phyloP scores from a whole-genome alignment of 64 coral and sea anemone genomes.

The Acropora yongei region DNA sequence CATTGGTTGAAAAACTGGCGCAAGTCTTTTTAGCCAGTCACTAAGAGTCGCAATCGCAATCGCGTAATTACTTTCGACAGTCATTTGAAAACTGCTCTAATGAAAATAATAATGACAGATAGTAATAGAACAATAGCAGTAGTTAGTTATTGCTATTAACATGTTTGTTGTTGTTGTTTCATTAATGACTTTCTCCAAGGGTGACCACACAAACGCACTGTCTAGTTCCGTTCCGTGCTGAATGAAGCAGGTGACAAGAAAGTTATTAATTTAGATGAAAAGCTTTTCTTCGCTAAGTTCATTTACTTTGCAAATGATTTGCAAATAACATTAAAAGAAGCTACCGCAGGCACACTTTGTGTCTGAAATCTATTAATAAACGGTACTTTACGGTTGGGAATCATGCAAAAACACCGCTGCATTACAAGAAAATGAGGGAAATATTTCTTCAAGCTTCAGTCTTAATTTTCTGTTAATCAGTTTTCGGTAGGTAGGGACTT shows the following conservation, averaged over 20 bases:
- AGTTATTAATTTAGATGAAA: slow-evolving; percentile 8
- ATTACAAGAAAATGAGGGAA: not conserved
- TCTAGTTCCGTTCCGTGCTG: not conserved
- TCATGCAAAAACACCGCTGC: not conserved
- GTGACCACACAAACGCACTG: not conserved
- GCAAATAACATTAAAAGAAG: not conserved
- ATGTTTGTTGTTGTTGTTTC: no score
- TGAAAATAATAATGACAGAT: no score
- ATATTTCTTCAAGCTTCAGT: not conserved
- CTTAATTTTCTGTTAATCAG: not conserved
- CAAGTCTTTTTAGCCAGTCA: no score
- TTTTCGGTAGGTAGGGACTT: not conserved
- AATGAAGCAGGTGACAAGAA: not conserved
- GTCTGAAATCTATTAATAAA: not conserved
- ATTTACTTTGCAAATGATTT: slow-evolving; percentile 26
- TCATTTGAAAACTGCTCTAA: no score
- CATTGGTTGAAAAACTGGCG: no score
- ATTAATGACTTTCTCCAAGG: not conserved
- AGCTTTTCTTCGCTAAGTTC: not conserved
- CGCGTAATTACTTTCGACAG: no score
- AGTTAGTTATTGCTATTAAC: no score
- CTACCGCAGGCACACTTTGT: not conserved
- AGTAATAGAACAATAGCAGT: no score
- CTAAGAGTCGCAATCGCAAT: no score
- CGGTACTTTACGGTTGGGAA: not conserved